Conservation (phyloP, 2,888 invertebrate species). For the Chalcosyrphus nemorum region DNA sequence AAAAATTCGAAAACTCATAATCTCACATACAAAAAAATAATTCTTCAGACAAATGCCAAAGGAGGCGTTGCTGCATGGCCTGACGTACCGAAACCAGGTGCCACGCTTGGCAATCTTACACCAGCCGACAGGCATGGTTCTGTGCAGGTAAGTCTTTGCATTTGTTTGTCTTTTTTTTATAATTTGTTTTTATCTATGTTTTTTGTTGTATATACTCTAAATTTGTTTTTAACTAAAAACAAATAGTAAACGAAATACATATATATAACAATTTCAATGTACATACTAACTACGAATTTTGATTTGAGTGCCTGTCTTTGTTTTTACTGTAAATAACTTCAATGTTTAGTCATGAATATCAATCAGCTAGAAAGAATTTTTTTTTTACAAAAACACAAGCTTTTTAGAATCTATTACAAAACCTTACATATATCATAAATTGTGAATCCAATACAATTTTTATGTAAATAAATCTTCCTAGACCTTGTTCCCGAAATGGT, state of each 20-base stretch:
- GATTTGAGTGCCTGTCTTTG: conserved; percentile 23
- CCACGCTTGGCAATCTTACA: conserved; percentile 91
- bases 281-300: conserved; percentile 36
- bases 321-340: conserved; percentile 45
- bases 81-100: conserved; percentile 91
- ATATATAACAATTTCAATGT: conserved; percentile 41
- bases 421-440: no score
- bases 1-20: conserved; percentile 62
- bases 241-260: conserved; percentile 35
- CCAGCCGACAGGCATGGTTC: conserved; percentile 98
- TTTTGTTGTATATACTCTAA: conserved; percentile 35
- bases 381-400: no score
- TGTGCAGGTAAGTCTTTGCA: conserved; percentile 90
- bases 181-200: neutral
- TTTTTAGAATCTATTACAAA: no score
- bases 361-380: conserved; percentile 12
- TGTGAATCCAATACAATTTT: no score
- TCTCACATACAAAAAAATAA: conserved; percentile 66
- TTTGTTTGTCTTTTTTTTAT: conserved; percentile 69
- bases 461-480: no score
- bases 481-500: no score
- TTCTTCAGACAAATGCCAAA: conserved; percentile 84
- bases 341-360: conserved; percentile 15
- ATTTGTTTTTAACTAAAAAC: conserved; percentile 27
- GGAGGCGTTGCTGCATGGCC: conserved; percentile 92